Evolutionary conservation across 2,113 vertebrate genomes (phyloP).

Genomic region (Nyctibius bracteatus): DNA sequence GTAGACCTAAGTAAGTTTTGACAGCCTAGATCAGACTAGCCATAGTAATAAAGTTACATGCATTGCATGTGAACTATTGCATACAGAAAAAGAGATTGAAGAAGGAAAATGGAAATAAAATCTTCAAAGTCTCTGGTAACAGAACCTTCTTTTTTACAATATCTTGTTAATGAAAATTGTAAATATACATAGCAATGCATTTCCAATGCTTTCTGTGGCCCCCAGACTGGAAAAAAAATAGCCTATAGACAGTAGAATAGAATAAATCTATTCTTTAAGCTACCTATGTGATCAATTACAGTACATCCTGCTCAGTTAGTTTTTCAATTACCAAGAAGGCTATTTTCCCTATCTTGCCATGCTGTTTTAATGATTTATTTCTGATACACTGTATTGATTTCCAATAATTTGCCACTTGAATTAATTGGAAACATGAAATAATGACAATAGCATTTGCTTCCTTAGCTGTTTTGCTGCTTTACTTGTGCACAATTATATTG

Average conservation of each 20-base stretch:
- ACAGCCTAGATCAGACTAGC: neutral
- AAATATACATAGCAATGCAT: neutral
- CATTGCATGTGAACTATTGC: neutral
- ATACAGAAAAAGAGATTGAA: neutral
- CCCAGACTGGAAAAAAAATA: neutral
- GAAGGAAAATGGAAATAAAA: neutral
- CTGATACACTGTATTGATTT: slow-evolving; percentile 36
- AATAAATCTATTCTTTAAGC: neutral
- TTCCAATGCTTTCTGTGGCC: neutral
- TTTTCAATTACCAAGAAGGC: slow-evolving; percentile 35
- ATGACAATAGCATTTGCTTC: neutral
- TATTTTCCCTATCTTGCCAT: slow-evolving; percentile 1
- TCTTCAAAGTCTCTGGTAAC: neutral
- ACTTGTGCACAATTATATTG: neutral
- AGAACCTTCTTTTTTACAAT: neutral
- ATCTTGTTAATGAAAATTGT: neutral
- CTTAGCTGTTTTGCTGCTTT: neutral
- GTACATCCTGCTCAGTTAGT: slow-evolving; percentile 18
- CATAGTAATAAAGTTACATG: neutral
- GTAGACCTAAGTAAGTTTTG: neutral
- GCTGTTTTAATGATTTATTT: slow-evolving; percentile 33
- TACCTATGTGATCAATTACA: slow-evolving; percentile 41
- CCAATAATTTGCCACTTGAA: slow-evolving; percentile 52
- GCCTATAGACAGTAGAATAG: neutral
- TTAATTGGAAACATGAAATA: slow-evolving; percentile 25